Evolutionary conservation across 1,140 invertebrate species (phyloP).

Genomic region (Chionoecetes opilio): DNA sequence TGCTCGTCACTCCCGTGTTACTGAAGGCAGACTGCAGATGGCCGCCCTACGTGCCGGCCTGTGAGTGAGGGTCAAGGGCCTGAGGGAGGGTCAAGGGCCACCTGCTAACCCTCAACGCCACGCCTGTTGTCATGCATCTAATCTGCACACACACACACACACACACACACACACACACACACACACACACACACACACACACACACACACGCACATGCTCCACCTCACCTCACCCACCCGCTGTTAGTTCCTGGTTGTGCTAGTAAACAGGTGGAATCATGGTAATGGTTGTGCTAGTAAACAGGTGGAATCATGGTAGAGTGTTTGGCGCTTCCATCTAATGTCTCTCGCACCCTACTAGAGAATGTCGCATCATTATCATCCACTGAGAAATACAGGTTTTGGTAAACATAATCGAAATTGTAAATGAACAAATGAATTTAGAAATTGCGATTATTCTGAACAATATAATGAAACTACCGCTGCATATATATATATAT

Average conservation of each 20-base stretch:
- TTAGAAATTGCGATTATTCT: background rate
- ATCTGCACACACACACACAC: background rate
- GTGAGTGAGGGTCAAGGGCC: conserved; percentile 3
- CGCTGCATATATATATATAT: too few species aligned
- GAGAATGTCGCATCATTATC: background rate
- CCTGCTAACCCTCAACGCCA: background rate
- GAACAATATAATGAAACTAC: background rate
- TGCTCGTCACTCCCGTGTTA: background rate
- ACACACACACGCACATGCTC: conserved; percentile 5
- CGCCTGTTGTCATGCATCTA: background rate
- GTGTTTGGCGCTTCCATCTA: background rate
- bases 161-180: background rate
- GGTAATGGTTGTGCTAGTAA: conserved; percentile 5
- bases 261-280: background rate
- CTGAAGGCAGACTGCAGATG: background rate
- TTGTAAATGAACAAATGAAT: background rate
- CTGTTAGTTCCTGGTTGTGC: conserved; percentile 20
- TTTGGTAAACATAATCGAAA: background rate
- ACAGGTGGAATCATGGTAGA: background rate
- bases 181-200: background rate
- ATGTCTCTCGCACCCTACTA: background rate
- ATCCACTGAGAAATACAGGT: background rate
- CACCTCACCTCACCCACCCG: conserved; percentile 15
- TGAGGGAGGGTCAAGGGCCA: conserved; percentile 17
- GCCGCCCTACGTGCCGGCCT: background rate